A percentile compares a stretch with the other conserved stretches of the same genome.
phyloP scores from a whole-genome alignment of 2,888 invertebrate genomes.

The Epsilonema sp. region DNA sequence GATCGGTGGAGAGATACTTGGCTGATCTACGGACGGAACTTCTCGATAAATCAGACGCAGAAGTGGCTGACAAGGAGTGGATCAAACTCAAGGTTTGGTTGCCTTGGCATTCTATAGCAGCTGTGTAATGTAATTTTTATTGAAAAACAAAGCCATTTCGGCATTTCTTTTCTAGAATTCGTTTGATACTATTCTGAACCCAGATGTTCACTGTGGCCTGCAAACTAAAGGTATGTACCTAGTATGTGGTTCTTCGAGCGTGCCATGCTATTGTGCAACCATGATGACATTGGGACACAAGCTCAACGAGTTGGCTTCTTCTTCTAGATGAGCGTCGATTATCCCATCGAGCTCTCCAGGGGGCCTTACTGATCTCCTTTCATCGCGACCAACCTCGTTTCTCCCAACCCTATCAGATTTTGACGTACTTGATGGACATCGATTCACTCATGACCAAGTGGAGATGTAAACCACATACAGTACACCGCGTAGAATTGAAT shows the following conservation, averaged over 20 bases:
- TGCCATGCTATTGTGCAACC: too few species aligned
- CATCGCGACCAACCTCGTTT: constrained; percentile 92
- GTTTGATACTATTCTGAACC: constrained; percentile 34
- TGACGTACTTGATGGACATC: constrained; percentile 85
- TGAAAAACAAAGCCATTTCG: too few species aligned
- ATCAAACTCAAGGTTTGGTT: too few species aligned
- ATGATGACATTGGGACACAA: too few species aligned
- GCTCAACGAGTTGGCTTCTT: too few species aligned
- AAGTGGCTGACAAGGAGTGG: too few species aligned
- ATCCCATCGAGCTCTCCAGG: constrained; percentile 74
- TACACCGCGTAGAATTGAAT: too few species aligned
- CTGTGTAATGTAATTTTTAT: too few species aligned
- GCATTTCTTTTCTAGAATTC: constrained; percentile 8
- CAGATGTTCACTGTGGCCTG: constrained; percentile 57
- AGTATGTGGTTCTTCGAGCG: too few species aligned
- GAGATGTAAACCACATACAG: constrained; percentile 84
- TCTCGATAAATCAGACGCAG: too few species aligned
- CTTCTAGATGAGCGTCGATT: constrained; percentile 52
- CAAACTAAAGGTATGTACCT: constrained; percentile 50
- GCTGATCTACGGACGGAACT: constrained; percentile 29
- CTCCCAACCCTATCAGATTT: constrained; percentile 86
- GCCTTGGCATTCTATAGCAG: too few species aligned
- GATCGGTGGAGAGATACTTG: constrained; percentile 42
- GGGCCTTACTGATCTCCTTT: constrained; percentile 90
- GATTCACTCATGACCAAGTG: constrained; percentile 95